Conservation (phyloP, 2,113 vertebrate species). For the Coturnix japonica region DNA sequence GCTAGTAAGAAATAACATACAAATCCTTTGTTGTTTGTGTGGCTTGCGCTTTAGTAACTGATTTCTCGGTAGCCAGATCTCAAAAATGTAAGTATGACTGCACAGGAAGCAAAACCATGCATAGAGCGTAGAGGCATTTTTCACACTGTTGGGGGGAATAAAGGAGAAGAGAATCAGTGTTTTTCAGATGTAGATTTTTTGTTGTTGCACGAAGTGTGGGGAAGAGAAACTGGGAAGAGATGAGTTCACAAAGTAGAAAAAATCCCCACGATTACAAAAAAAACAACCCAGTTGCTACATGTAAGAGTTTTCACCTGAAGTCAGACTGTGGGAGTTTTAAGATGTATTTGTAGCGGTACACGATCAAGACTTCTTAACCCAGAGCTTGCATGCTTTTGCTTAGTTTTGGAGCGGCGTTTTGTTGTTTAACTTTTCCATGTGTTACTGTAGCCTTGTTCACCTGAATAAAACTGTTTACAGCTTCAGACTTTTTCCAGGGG, state of each 20-base stretch:
- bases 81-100: slow-evolving; percentile 57
- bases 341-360: slow-evolving; percentile 42
- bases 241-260: slow-evolving; percentile 1
- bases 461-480: slow-evolving; percentile 86
- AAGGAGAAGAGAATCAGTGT: background rate
- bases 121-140: slow-evolving; percentile 23
- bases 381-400: slow-evolving; percentile 86
- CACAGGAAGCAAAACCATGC: slow-evolving; percentile 64
- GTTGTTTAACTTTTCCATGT: slow-evolving; percentile 81
- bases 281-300: background rate
- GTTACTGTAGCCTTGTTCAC: slow-evolving; percentile 84
- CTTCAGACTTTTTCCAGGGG: slow-evolving; percentile 61
- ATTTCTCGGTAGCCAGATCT: slow-evolving; percentile 76
- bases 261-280: background rate
- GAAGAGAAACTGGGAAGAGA: slow-evolving; percentile 54
- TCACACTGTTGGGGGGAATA: slow-evolving; percentile 17
- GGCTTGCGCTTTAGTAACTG: slow-evolving; percentile 66
- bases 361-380: slow-evolving; percentile 64
- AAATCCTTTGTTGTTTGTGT: background rate
- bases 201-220: slow-evolving; percentile 48
- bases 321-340: slow-evolving; percentile 48
- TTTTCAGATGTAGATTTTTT: slow-evolving; percentile 60
- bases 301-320: slow-evolving; percentile 39
- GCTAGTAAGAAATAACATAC: background rate
- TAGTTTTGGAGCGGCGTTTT: slow-evolving; percentile 82